These are phyloP conservation scores for Crocodylus rhombifer DNA, from an alignment of 2,797 vertebrate genomes.

Conservation along the genomic window DNA sequence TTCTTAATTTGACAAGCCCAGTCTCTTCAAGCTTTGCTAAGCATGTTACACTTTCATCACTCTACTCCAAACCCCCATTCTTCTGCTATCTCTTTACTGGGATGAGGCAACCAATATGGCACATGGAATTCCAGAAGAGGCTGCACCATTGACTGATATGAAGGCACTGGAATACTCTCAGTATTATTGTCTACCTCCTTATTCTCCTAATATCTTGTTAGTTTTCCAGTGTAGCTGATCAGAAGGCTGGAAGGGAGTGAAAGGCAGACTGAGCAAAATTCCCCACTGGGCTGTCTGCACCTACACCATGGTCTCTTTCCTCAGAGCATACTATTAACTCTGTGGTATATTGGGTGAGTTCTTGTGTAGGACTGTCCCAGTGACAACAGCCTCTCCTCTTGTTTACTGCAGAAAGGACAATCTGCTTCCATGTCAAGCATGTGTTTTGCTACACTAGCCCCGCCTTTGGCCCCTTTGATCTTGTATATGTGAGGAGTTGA, in stretches of 20 bases:
- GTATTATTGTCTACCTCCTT: background rate
- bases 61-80: too few species aligned
- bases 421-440: background rate
- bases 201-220: background rate
- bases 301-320: too few species aligned
- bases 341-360: too few species aligned
- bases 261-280: too few species aligned
- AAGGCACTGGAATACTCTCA: too few species aligned
- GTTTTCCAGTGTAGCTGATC: too few species aligned
- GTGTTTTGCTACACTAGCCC: background rate
- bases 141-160: background rate
- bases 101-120: too few species aligned
- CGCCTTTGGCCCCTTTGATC: background rate
- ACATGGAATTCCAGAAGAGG: too few species aligned
- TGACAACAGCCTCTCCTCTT: background rate
- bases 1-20: too few species aligned
- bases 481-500: background rate
- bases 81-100: background rate
- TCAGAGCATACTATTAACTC: too few species aligned
- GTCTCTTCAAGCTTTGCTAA: background rate
- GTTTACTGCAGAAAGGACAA: background rate
- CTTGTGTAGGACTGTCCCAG: too few species aligned
- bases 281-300: background rate
- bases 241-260: too few species aligned
- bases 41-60: background rate